Percentiles rank a stretch among this genome's conserved stretches.
These are phyloP conservation scores for Drosophila biarmipes DNA, from an alignment of 1,140 invertebrate genomes.

Conservation along the genomic window DNA sequence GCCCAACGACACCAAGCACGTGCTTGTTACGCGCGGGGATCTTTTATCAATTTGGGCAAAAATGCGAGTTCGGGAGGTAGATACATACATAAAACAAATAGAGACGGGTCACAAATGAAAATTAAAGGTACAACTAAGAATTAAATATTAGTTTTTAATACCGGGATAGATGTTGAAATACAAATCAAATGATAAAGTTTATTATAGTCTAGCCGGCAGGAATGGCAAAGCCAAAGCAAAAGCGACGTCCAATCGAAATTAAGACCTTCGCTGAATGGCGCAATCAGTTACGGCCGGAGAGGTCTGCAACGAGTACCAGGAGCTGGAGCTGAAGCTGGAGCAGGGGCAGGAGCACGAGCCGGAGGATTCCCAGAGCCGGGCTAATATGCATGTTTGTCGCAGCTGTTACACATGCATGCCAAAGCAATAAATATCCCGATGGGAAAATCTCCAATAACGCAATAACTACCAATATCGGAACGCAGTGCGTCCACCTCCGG, in stretches of 20 bases:
- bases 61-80: no score
- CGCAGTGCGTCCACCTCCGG: slow-evolving; percentile 49
- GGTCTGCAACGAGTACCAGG: neutral
- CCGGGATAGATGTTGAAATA: no score
- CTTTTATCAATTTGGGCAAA: no score
- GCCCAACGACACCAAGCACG: no score
- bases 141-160: no score
- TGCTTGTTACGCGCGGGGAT: no score
- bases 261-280: slow-evolving; percentile 67
- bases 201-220: slow-evolving; percentile 12
- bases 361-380: slow-evolving; percentile 14
- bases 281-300: slow-evolving; percentile 23
- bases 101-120: no score
- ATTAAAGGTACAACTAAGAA: no score
- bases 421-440: slow-evolving; percentile 80
- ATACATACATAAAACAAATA: no score
- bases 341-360: neutral
- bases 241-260: slow-evolving; percentile 63
- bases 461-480: slow-evolving; percentile 80
- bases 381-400: slow-evolving; percentile 83
- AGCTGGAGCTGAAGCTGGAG: no score
- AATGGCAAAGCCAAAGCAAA: slow-evolving; percentile 41
- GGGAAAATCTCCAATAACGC: slow-evolving; percentile 80
- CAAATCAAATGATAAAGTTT: no score
- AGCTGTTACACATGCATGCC: slow-evolving; percentile 78